phyloP scores from a whole-genome alignment of 2,113 vertebrate species.

The Colius striatus region DNA sequence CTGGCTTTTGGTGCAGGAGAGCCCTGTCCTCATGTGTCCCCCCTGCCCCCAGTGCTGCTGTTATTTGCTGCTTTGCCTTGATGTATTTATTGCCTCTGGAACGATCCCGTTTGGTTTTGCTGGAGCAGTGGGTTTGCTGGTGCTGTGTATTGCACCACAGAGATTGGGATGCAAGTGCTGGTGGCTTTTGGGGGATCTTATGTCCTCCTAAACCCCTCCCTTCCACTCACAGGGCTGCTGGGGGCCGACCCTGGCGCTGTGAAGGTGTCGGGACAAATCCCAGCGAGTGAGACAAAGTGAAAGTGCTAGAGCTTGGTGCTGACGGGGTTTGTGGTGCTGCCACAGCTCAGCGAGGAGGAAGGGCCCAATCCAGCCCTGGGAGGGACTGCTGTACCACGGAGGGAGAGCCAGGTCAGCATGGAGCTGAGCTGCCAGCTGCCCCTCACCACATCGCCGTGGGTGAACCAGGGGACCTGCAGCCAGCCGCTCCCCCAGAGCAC shows the following conservation, averaged over 20 bases:
- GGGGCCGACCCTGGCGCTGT: rapidly evolving
- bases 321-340: neutral
- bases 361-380: neutral
- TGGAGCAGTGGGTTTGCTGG: neutral
- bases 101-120: neutral
- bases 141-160: rapidly evolving
- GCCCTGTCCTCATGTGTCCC: neutral
- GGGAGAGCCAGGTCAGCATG: neutral
- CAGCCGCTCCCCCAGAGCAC: rapidly evolving
- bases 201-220: neutral
- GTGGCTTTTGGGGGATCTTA: neutral
- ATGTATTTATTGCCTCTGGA: neutral
- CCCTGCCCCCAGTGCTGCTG: neutral
- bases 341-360: neutral
- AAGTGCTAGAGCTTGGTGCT: neutral
- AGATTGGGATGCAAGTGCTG: rapidly evolving
- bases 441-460: neutral
- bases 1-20: neutral
- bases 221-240: rapidly evolving
- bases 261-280: neutral
- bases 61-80: neutral
- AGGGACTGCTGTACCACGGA: neutral
- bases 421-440: neutral
- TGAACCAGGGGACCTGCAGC: neutral
- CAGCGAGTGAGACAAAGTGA: neutral